Conservation (phyloP, 2,797 vertebrate genomes). For the Clarias pachynema region DNA sequence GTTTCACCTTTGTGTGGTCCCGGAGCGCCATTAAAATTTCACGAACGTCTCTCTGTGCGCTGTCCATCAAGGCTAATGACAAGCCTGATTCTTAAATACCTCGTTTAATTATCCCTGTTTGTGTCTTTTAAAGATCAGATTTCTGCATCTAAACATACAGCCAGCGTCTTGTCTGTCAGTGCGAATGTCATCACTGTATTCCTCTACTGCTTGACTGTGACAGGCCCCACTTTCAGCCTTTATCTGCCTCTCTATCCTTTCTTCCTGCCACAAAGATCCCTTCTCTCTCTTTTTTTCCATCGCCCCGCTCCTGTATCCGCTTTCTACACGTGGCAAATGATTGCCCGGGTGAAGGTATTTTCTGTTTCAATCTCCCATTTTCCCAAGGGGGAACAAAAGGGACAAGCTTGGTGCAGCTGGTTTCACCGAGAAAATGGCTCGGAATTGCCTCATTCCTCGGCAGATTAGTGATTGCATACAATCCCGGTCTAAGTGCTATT, state of each 20-base stretch:
- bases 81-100: conserved; percentile 82
- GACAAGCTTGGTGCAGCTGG: conserved; percentile 92
- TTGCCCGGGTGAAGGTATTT: conserved; percentile 96
- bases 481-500: conserved; percentile 88
- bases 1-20: conserved; percentile 56
- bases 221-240: conserved; percentile 76
- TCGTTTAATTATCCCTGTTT: conserved; percentile 88
- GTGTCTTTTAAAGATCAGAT: conserved; percentile 96
- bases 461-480: conserved; percentile 99
- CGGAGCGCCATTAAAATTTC: conserved; percentile 83
- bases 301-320: conserved; percentile 90
- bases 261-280: conserved; percentile 88
- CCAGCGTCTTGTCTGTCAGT: conserved; percentile 90
- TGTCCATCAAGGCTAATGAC: conserved; percentile 85
- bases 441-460: conserved; percentile 99
- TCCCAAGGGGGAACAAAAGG: conserved; percentile 92
- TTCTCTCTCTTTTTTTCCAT: conserved; percentile 77
- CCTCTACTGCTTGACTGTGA: conserved; percentile 83
- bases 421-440: conserved; percentile 99
- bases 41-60: conserved; percentile 68
- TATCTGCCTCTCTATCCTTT: conserved; percentile 87
- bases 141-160: conserved; percentile 85
- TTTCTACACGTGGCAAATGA: conserved; percentile 98
- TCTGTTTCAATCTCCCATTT: conserved; percentile 99
- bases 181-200: conserved; percentile 96